Evolutionary conservation across 1,140 invertebrate species (phyloP).

Genomic region (Meloidogyne exigua): DNA sequence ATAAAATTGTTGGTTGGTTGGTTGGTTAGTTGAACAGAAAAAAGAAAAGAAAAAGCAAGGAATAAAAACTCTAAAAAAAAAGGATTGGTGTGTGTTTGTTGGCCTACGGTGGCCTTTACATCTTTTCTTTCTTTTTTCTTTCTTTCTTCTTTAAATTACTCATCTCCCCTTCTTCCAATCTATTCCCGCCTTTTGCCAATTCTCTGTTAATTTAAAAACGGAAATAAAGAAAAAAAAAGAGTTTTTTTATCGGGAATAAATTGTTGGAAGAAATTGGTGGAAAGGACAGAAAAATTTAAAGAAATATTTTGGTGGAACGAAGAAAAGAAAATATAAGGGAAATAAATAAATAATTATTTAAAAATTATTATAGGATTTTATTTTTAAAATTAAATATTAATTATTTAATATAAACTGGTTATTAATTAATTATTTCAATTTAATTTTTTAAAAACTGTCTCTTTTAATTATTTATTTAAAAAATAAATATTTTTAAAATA

Average conservation of each 20-base stretch:
- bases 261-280: background rate
- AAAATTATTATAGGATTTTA: no score
- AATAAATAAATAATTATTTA: background rate
- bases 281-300: background rate
- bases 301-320: background rate
- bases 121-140: no score
- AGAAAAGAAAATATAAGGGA: background rate
- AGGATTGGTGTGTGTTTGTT: background rate
- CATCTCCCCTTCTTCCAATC: background rate
- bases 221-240: background rate
- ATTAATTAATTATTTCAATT: no score
- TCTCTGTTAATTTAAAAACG: background rate
- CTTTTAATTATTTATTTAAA: background rate
- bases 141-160: background rate
- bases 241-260: conserved; percentile 1
- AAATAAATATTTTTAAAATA: background rate
- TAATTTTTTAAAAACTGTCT: background rate
- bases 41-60: background rate
- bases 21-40: background rate
- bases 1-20: background rate
- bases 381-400: no score
- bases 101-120: background rate
- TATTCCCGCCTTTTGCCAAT: background rate
- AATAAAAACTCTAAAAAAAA: background rate
- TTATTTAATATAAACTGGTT: no score